Evolutionary conservation across 1,140 invertebrate species (phyloP), one percentile per base, ranked within the genome.

Genomic region (Sipha flava): DNA sequence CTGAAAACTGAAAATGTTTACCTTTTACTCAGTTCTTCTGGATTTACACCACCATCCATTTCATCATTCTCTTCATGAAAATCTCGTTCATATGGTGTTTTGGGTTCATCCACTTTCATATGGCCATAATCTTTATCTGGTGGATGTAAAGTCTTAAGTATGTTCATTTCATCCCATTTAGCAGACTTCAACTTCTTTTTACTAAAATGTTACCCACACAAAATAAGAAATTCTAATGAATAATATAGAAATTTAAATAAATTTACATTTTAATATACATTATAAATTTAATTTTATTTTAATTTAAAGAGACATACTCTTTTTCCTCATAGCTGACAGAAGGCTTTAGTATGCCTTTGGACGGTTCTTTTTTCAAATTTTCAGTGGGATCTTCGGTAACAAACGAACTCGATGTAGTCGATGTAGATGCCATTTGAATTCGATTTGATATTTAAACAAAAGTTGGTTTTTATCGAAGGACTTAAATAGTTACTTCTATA

Each of bases 81-180:
- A 83, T 89, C 88, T 82, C 93, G 91, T 85, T 91, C 93, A 84
- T 92, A 99, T 2, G 98, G 98, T 12, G 98, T 99, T 87, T 98
- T 95, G 47, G 97, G 95, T 86, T 98, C 97, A 84, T 98, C 95
- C 79, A 99, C 97, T 88, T 99, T 99, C 96, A 99, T 99, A 84
- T 98, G 96, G 12, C 98, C 98, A 87, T 99, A 99, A 87, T 99
- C 97, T 88, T 99, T 99, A 85, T 97, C 96, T 37, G 94, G 87
- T 52, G 98, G 98, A 89, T 99, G 98, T 84, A 97, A 90, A 5
- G 98, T 99, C 80, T 96, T 96, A 83, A 99, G 89, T 81, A 99
- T 99, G 87, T 99, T 99, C 92, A 98, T 96, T 88, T 99, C 97
- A 88, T 99, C 98, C 89, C 96, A 98, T 89, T 96, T 94, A 86